Evolutionary conservation across 2,888 invertebrate genomes (phyloP), one percentile per base, ranked within the genome.

Genomic region (Ectobius pallidus): DNA sequence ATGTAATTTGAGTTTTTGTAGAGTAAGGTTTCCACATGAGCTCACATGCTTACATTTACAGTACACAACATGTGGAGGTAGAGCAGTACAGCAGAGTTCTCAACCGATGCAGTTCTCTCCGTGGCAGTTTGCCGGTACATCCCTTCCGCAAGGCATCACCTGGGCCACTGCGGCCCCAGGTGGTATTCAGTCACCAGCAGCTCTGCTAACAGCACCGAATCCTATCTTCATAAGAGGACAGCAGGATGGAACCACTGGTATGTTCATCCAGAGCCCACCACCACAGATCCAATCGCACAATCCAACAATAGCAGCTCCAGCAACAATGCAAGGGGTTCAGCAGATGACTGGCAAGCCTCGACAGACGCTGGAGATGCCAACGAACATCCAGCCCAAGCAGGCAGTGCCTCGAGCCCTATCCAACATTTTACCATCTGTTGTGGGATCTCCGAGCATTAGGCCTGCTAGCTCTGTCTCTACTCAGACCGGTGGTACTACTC

Each of bases 401-500:
- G 73, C 71, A 9, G 78, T 83, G 0, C 82, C 85, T 25, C 83
- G 87, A 0, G 84, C 86, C 4, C 80, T 87, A 49, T 85, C 84
- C 70, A 87, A 86, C 79, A 90, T 92, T 70, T 80, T 91, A 76
- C 91, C 92, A 82, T 84, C 83, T 83, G 81, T 82, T 9, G 77
- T 81, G 7, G 79, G 83, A 52, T 83, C 84, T 78, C 84, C 86
- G 18, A 88, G 87, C 77, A 89, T 92, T 76, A 86, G 94, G 67
- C 93, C 94, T 0, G 92, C 86, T 3, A 91, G 93, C 77, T 93
- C 93, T 0, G 94, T 95, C 14, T 94, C 94, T 6, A 95, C 95
- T 0, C 95, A 95, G 83, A 95, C 95, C 0, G 83, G 82, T 20
- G 73, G 72, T 20, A 73, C 74, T 85, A 86, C 72, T 81, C 82